Conservation (phyloP, 2,113 vertebrate species). For the Pseudopipra pipra region DNA sequence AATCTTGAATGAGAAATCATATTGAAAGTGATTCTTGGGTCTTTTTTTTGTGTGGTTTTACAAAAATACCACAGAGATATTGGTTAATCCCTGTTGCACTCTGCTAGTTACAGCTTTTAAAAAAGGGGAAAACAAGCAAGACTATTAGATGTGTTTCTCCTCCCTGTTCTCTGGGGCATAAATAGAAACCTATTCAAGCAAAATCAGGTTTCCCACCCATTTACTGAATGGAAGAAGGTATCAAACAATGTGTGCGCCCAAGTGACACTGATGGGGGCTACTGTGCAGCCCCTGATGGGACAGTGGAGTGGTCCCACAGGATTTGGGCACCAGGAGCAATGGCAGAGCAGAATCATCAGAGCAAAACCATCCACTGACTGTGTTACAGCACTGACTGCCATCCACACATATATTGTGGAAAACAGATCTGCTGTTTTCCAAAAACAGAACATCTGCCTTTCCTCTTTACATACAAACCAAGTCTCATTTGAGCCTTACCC, state of each 20-base stretch:
- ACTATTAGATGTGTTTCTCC: neutral
- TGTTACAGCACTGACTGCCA: neutral
- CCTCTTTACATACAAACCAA: neutral
- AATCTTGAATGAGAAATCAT: neutral
- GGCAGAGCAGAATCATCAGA: neutral
- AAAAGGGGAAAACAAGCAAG: neutral
- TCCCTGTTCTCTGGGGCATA: fast-evolving
- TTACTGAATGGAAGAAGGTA: neutral
- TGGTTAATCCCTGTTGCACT: neutral
- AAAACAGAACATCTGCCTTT: neutral
- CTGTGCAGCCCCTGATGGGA: neutral
- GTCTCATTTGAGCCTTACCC: neutral
- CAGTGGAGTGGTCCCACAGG: fast-evolving
- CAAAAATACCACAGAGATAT: neutral
- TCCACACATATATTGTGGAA: neutral
- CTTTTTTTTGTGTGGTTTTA: neutral
- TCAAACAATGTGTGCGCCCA: neutral
- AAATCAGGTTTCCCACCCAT: neutral
- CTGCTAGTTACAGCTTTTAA: neutral
- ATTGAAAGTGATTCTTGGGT: neutral
- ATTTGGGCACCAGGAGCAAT: neutral
- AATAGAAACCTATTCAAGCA: neutral
- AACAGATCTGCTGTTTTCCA: neutral
- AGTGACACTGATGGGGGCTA: neutral
- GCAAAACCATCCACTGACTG: neutral